Evolutionary conservation across 1,140 invertebrate genomes (phyloP), one percentile per base, ranked within the genome.

Genomic region (Lepidurus packardi): DNA sequence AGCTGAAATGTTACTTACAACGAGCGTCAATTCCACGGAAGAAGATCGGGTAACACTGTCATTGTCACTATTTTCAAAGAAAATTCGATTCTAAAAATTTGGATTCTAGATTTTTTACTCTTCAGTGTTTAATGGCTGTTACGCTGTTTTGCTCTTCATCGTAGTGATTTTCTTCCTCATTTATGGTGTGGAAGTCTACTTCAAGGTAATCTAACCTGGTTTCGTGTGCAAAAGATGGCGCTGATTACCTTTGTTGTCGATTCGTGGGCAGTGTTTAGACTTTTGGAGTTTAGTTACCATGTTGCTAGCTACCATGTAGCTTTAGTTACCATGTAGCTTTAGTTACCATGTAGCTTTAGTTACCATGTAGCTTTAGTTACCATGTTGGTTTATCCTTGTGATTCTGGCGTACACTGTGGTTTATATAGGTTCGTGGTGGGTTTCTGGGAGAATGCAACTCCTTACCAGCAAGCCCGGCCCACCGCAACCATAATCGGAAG

Each of bases 141-240:
- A 97, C 85, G 95, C 95, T 13, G 90, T 94, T 11, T 87, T 97
- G 13, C 88, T 97, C 65, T 92, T 97, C 82, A 92, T 97, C 76
- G 93, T 95, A 42, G 94, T 97, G 41, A 88, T 96, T 8, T 96
- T 97, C 86, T 97, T 97, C 85, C 89, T 98, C 44, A 95, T 97
- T 77, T 98, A 97, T 85, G 95, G 95, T 41, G 92, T 97, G 10
- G 94, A 97, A 87, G 94, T 97, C 1, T 97, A 92, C 84, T 96
- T 97, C 83, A 97, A 97, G 90, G 92, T 97, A 85, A 87, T 83
- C 81, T 16, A 1, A 65, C 1, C 21, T 21, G 21, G 53, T 65
- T 65, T 16, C 13, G 13, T 65, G 6, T 65, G 53, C 21, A 13
- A 65, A 7, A 65, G 13, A 65, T n/a, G 16, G 53, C 21, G 53